Evolutionary conservation across 23 tunicate genomes (phyloP), one percentile per base, ranked within the genome.

Genomic region (Phallusia fumigata): DNA sequence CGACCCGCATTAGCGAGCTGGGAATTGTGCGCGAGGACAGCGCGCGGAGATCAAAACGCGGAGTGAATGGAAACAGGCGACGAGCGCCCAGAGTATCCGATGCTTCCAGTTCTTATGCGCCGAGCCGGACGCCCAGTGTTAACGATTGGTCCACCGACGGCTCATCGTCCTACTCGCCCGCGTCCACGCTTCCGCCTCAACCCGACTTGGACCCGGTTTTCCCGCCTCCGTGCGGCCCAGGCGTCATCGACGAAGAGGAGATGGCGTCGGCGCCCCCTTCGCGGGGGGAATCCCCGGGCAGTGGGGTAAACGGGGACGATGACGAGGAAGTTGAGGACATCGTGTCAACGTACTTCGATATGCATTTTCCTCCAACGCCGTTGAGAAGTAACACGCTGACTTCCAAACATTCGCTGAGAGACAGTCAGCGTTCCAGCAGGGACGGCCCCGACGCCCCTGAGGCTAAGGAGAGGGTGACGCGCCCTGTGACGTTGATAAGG

Each of bases 321-420:
- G 77, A 74, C 35, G 77, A 74, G 34, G 81, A 45, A 77, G 77
- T 21, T 2, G 81, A 45, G 36, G 87, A 84, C 33, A 44, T 85
- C 36, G 65, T 85, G 19, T 85, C 88, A 0, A 79, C 83, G 22
- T 85, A 85, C 65, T 85, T 85, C 33, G 73, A 85, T 65, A 36
- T 85, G 65, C 83, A 85, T 65, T 85, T 85, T 32, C 88, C 88
- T 0, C 78, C 83, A 8, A 49, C 49, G 51, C 79, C 87, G 32
- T 47, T 83, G 36, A 6, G 77, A 31, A 74, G 77, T 31, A 32
- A 74, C 44, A 74, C 44, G 22, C 44, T 74, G 22, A 30, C 34
- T 31, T 19, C 36, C 26, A 32, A 74, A 21, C 35, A 31, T 16
- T 74, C 77, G 31, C 30, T 74, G 77, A 22, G 69, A 16, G 69